Base-by-base conservation (phyloP, 2,797 vertebrate species). In the Acrossocheilus fasciatus region DNA sequence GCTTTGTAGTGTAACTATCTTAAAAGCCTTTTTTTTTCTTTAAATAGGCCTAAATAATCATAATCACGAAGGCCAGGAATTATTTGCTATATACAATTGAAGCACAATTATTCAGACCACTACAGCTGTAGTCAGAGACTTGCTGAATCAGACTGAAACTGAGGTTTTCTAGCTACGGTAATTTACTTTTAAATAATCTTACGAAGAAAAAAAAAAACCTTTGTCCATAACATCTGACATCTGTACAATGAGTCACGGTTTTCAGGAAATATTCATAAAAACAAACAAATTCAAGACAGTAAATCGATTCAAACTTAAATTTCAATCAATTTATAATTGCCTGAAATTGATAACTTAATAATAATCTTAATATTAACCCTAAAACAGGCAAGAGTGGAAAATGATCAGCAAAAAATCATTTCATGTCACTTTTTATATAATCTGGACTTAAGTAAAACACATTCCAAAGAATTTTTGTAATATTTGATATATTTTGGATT, bases 131-230 rank as follows among this genome's bases (percentile, higher is more conserved):
- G 30, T 7, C 47, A 36, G 73, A 36, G 1, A 1, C 36, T 4
- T 4, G 8, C 34, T 77, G 36, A 59, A 43, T 77, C 50, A 57
- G 50, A 57, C 50, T 78, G 76, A 78, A 59, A 43, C 54, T 57
- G 52, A 78, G 52, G 3, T 41, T 77, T 77, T 57, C 50, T 59
- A 41, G 34, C 34, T 59, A 54, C 2, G 9, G 72, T 74, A 50
- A 50, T 26, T 73, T 73, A 72, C 41, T 8, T 72, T 45, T 6
- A 41, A 14, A 41, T n/a, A 6, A 70, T 72, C 72, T 26, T 15
- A 1, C 9, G 9, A n/a, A 43, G 12, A 43, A n/a, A 1, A 12
- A 14, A 8, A 30, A 30, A 72, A 39, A 39, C 17, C 2, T 3
- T 6, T 69, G 1, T 47, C 14, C 43, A 34, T 15, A 57, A 3